A percentile compares a stretch with the other conserved stretches of the same genome.
Evolutionary conservation across 2,113 vertebrate species (phyloP).

Genomic region (Istiophorus platypterus): DNA sequence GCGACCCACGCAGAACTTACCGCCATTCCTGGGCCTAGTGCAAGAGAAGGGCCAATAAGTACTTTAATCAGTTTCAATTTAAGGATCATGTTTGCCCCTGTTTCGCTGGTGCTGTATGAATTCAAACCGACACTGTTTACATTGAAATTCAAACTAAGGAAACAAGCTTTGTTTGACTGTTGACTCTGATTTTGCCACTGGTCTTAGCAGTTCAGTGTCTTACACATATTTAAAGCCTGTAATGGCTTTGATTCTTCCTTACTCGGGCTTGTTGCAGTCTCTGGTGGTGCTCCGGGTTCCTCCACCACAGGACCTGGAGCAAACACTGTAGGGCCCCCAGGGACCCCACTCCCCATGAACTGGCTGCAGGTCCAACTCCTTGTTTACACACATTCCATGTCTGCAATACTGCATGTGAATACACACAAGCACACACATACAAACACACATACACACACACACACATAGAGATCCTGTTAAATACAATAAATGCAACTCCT

Average conservation of each 20-base stretch:
- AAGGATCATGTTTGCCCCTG: constrained; percentile 1
- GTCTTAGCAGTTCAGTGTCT: neutral
- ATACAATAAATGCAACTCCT: constrained; percentile 18
- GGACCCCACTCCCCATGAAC: constrained; percentile 95
- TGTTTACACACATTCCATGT: constrained; percentile 94
- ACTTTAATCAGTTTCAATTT: neutral
- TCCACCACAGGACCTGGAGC: constrained; percentile 96
- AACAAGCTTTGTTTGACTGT: constrained; percentile 2
- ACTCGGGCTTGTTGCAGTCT: constrained; percentile 96
- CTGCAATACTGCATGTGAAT: constrained; percentile 88
- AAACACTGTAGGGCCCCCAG: constrained; percentile 93
- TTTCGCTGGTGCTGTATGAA: constrained; percentile 10
- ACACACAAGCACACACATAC: constrained; percentile 45
- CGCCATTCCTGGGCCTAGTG: constrained; percentile 92
- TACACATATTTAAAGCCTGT: neutral
- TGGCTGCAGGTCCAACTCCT: constrained; percentile 88
- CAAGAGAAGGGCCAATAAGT: neutral
- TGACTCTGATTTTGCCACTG: neutral
- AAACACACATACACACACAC: constrained; percentile 42
- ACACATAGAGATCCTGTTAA: constrained; percentile 38
- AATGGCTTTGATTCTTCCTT: constrained; percentile 68
- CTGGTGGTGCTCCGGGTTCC: constrained; percentile 91
- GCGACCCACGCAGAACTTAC: constrained; percentile 95
- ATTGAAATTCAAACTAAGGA: neutral
- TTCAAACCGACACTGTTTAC: constrained; percentile 11